Evolutionary conservation across 2,797 vertebrate genomes (phyloP).

Genomic region (Chromis chromis): DNA sequence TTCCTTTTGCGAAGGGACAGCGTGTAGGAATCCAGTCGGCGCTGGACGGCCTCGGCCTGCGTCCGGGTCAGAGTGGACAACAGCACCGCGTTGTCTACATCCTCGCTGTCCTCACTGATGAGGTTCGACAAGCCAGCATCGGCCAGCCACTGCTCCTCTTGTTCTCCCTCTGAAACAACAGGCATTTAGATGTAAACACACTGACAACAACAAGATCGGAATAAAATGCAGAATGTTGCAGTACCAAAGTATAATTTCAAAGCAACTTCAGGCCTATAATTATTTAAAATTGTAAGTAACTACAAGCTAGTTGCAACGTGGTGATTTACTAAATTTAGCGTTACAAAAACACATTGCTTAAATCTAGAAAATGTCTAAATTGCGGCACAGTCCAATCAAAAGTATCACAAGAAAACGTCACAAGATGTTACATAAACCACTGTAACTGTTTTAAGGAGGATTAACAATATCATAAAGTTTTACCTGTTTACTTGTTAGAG

Average conservation of each 20-base stretch:
- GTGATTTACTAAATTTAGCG: neutral
- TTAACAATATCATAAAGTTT: neutral
- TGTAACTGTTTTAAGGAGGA: neutral
- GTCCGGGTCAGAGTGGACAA: constrained; percentile 91
- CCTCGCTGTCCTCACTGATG: constrained; percentile 82
- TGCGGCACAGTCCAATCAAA: neutral
- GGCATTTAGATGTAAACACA: neutral
- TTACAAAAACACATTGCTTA: neutral
- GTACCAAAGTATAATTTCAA: neutral
- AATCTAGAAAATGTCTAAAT: neutral
- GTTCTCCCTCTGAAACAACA: constrained; percentile 85
- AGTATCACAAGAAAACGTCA: too few relatives aligned
- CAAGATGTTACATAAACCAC: neutral
- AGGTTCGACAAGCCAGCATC: constrained; percentile 89
- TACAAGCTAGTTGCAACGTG: neutral
- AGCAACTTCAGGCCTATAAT: neutral
- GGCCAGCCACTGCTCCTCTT: constrained; percentile 91
- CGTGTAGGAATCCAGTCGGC: constrained; percentile 87
- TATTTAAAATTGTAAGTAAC: neutral
- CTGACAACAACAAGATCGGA: neutral
- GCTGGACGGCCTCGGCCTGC: constrained; percentile 89
- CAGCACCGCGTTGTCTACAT: constrained; percentile 85
- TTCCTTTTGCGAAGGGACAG: constrained; percentile 87
- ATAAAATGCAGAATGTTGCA: neutral
- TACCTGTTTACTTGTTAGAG: neutral